Conservation (phyloP, 1,140 invertebrate genomes). For the Oedothorax gibbosus region DNA sequence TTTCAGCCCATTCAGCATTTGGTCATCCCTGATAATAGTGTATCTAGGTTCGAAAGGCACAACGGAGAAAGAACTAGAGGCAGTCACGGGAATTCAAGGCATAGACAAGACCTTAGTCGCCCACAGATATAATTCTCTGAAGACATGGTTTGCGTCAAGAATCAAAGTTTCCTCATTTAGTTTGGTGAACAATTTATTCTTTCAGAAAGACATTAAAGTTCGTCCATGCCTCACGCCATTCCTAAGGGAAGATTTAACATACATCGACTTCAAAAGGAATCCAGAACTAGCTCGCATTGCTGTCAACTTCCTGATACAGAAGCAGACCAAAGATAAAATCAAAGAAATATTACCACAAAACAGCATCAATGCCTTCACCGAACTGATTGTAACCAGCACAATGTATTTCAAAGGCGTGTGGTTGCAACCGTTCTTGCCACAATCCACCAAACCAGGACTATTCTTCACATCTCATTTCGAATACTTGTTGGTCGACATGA, state of each 20-base stretch:
- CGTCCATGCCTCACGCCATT: conserved; percentile 28
- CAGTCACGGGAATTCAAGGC: conserved; percentile 60
- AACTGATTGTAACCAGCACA: conserved; percentile 70
- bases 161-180: conserved; percentile 64
- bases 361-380: conserved; percentile 63
- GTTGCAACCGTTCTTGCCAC: conserved; percentile 69
- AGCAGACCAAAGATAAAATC: conserved; percentile 78
- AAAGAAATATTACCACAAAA: conserved; percentile 70
- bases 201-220: conserved; percentile 40
- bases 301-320: conserved; percentile 81
- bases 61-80: conserved; percentile 64
- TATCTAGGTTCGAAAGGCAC: conserved; percentile 66
- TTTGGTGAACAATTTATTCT: conserved; percentile 64
- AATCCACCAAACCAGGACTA: conserved; percentile 58
- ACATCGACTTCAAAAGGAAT: conserved; percentile 35
- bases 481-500: conserved; percentile 62
- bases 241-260: conserved; percentile 37
- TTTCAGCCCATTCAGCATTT: conserved; percentile 64
- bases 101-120: conserved; percentile 54
- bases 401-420: conserved; percentile 68
- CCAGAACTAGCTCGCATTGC: conserved; percentile 64
- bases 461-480: conserved; percentile 66
- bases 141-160: conserved; percentile 44
- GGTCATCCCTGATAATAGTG: conserved; percentile 62
- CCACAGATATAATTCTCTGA: conserved; percentile 46